These are phyloP conservation scores for Dryadula phaetusa DNA, from an alignment of 2,888 invertebrate genomes.

Conservation along the genomic window DNA sequence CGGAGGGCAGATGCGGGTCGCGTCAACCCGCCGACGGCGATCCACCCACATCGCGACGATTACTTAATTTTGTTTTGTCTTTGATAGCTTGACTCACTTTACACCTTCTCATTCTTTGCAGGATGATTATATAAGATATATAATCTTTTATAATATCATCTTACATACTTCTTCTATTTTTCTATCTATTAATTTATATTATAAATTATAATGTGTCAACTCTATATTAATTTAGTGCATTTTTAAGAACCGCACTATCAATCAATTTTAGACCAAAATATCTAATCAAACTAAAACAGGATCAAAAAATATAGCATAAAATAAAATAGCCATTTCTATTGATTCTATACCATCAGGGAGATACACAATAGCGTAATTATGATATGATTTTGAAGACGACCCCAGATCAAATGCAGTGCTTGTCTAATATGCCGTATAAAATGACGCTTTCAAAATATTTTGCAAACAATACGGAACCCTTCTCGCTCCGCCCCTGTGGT, in stretches of 20 bases:
- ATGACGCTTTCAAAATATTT: constrained; percentile 84
- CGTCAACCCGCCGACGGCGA: constrained; percentile 43
- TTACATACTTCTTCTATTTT: too few species aligned
- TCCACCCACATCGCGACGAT: constrained; percentile 38
- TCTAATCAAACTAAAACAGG: background rate
- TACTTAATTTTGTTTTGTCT: constrained; percentile 35
- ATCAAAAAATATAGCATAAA: constrained; percentile 8
- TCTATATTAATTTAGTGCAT: too few species aligned
- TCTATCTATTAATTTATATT: too few species aligned
- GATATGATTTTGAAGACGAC: constrained; percentile 78
- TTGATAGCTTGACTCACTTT: constrained; percentile 30
- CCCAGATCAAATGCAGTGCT: constrained; percentile 79
- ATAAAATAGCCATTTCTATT: background rate
- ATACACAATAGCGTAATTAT: constrained; percentile 74
- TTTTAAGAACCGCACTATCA: too few species aligned
- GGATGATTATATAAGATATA: background rate
- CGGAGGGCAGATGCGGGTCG: constrained; percentile 35
- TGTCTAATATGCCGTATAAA: constrained; percentile 81
- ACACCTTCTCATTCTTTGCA: constrained; percentile 20
- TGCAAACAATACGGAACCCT: constrained; percentile 80
- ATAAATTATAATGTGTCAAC: too few species aligned
- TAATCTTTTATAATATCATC: too few species aligned
- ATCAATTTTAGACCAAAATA: background rate
- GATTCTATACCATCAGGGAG: constrained; percentile 45
- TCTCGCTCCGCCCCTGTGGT: constrained; percentile 61